Base-by-base conservation (phyloP, 1,140 invertebrate genomes). In the Ips nitidus region DNA sequence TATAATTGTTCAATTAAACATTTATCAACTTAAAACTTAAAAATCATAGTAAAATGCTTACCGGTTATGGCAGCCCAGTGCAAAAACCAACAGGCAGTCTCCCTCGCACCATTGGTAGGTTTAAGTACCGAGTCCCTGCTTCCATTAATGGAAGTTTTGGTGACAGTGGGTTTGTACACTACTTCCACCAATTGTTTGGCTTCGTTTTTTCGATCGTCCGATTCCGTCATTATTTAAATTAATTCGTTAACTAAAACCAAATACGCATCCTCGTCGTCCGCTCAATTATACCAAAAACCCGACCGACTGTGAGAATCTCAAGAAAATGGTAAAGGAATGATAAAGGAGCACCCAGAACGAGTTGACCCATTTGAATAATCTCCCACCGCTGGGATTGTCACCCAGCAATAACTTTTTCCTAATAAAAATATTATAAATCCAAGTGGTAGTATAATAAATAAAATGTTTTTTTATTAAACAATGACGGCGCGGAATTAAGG, bases 61-160 rank as follows among this genome's bases (percentile, higher is more conserved):
- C 66, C 66, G 60, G 66, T 68, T 36, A 68, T 58, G 22, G 66
- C 66, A 41, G 66, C 66, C 66, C 66, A 68, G 53, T 68, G 66
- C 22, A 68, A 41, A 61, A 61, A 68, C 66, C 66, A 68, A 58
- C 66, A 68, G 2, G 66, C 66, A 3, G n/a, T 41, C 40, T 68
- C 66, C 39, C 5, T 64, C 7, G 7, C 40, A 5, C 22, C 50
- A 41, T 53, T 53, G 6, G 42, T 6, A 2, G 8, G 37, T 57
- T 57, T 40, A 56, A 58, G n/a, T n/a, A 66, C 4, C 4, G 6
- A 45, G 4, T 58, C 39, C 8, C 40, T 37, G n/a, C 41, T 53
- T 43, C 50, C 57, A 58, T 67, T 59, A 22, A 22, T 22, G 22
- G 22, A 22, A 5, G 53, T 8, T n/a, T 41, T 4, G 3, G 66